phyloP scores from a whole-genome alignment of 1,140 invertebrate genomes.

The Scaptomyza montana region DNA sequence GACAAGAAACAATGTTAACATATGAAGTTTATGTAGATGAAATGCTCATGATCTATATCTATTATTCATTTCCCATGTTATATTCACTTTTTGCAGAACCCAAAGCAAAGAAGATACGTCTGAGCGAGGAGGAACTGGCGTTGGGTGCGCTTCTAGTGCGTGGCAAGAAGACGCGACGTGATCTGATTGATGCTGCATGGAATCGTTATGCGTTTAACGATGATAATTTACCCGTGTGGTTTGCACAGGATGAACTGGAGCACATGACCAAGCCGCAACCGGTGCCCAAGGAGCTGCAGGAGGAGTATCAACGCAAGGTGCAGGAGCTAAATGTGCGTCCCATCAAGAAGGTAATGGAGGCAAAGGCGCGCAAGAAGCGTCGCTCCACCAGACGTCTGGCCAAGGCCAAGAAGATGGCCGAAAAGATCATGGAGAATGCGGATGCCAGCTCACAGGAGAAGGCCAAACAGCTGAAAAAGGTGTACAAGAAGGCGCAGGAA shows the following conservation, averaged over 20 bases:
- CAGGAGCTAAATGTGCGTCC: slow-evolving; percentile 96
- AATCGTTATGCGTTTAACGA: slow-evolving; percentile 96
- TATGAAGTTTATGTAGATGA: too few relatives aligned
- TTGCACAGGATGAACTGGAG: slow-evolving; percentile 96
- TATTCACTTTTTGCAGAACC: slow-evolving; percentile 35
- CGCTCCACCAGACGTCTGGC: slow-evolving; percentile 93
- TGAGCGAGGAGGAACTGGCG: slow-evolving; percentile 94
- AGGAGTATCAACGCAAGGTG: slow-evolving; percentile 90
- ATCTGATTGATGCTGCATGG: slow-evolving; percentile 94
- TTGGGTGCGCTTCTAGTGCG: slow-evolving; percentile 93
- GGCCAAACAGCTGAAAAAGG: slow-evolving; percentile 93
- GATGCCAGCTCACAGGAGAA: slow-evolving; percentile 97
- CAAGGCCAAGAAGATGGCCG: slow-evolving; percentile 97
- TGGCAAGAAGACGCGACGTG: slow-evolving; percentile 93
- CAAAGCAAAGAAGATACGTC: slow-evolving; percentile 88
- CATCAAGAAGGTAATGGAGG: slow-evolving; percentile 99
- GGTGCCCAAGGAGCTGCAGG: slow-evolving; percentile 90
- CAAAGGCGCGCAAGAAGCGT: slow-evolving; percentile 98
- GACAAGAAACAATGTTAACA: too few relatives aligned
- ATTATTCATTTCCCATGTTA: too few relatives aligned
- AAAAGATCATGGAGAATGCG: slow-evolving; percentile 94
- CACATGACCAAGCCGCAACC: slow-evolving; percentile 92
- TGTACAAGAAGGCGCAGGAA: slow-evolving; percentile 96
- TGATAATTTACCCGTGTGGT: slow-evolving; percentile 97
- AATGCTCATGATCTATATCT: too few relatives aligned